phyloP scores from a whole-genome alignment of 2,113 vertebrate genomes.

The Gavialis gangeticus region DNA sequence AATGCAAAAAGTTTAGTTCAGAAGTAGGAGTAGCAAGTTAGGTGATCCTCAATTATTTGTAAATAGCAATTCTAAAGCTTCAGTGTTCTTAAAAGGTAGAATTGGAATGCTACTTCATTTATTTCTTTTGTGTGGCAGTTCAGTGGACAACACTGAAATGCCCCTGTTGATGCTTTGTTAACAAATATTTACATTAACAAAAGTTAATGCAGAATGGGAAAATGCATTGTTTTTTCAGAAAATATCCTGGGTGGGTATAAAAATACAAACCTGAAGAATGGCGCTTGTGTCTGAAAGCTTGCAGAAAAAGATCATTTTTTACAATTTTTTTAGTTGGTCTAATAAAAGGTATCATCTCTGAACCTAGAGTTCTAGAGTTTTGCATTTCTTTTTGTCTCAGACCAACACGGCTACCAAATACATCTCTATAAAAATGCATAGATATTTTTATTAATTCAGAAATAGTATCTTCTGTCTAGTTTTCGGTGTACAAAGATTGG shows the following conservation, averaged over 20 bases:
- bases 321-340: too few relatives aligned
- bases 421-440: not conserved
- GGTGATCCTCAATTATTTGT: not conserved
- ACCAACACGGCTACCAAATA: too few relatives aligned
- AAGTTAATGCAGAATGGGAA: not conserved
- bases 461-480: not conserved
- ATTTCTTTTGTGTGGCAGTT: accelerated
- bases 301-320: too few relatives aligned
- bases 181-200: not conserved
- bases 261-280: too few relatives aligned
- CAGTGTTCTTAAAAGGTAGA: not conserved
- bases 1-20: not conserved
- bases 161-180: not conserved
- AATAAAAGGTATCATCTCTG: too few relatives aligned
- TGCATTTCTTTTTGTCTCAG: too few relatives aligned
- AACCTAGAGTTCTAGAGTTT: too few relatives aligned
- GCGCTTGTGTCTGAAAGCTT: too few relatives aligned
- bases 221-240: not conserved
- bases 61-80: not conserved
- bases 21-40: not conserved
- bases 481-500: not conserved
- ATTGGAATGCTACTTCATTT: not conserved
- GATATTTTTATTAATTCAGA: not conserved
- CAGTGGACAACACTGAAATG: not conserved
- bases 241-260: not conserved